Percentiles rank a stretch among this genome's conserved stretches.
phyloP scores from a whole-genome alignment of 2,113 vertebrate species.

The Neodontobutis hainanensis region DNA sequence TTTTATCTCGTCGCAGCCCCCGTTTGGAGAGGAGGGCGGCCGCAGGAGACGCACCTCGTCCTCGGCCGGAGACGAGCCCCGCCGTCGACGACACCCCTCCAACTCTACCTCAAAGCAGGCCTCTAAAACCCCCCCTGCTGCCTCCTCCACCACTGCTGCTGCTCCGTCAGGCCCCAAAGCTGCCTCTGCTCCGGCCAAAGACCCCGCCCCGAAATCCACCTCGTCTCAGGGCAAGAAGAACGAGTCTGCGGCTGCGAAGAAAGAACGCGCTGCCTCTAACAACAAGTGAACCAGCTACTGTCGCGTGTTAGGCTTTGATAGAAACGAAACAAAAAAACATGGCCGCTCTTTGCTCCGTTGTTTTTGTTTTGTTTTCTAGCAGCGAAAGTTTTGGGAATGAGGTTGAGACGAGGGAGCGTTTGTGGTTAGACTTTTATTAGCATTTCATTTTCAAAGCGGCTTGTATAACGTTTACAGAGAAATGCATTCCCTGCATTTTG shows the following conservation, averaged over 20 bases:
- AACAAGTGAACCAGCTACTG: conserved; percentile 57
- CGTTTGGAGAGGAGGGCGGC: conserved; percentile 84
- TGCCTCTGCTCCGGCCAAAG: conserved; percentile 50
- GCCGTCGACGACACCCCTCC: conserved; percentile 73
- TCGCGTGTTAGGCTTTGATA: conserved; percentile 1
- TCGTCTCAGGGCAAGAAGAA: conserved; percentile 61
- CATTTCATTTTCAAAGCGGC: conserved; percentile 69
- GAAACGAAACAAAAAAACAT: neutral
- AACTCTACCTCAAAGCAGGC: conserved; percentile 74
- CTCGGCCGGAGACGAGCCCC: conserved; percentile 79
- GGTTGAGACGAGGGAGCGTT: conserved; percentile 45
- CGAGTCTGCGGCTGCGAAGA: conserved; percentile 56
- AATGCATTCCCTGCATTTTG: conserved; percentile 79
- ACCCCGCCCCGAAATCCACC: conserved; percentile 60
- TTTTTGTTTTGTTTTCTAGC: neutral
- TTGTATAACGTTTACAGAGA: conserved; percentile 82
- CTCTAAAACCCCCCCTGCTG: conserved; percentile 38
- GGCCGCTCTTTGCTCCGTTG: neutral
- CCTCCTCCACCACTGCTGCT: conserved; percentile 4
- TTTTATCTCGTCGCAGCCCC: too few species aligned
- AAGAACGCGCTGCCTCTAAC: conserved; percentile 52
- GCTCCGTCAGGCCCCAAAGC: neutral
- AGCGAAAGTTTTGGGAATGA: conserved; percentile 6
- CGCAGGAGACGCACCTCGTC: conserved; percentile 79
- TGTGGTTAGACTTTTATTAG: conserved; percentile 54